Conservation (phyloP, 1,140 invertebrate species). For the Drosophila kepulauana region DNA sequence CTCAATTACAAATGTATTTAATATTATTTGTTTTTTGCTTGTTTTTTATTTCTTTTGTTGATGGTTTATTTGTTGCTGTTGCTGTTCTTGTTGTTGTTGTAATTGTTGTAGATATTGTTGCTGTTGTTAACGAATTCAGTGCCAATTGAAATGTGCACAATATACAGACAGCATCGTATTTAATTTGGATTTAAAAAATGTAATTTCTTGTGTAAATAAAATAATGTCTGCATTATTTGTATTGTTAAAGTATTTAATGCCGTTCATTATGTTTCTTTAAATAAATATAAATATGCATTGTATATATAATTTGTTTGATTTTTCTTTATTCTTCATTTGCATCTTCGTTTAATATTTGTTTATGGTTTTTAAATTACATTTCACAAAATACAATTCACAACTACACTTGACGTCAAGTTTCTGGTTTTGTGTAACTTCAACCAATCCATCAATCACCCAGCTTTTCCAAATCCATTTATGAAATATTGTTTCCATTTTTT, state of each 20-base stretch:
- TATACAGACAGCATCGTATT: conserved; percentile 56
- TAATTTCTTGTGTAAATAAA: conserved; percentile 72
- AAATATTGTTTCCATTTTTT: conserved; percentile 53
- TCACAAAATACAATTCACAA: conserved; percentile 85
- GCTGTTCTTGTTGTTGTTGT: conserved; percentile 23
- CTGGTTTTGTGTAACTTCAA: conserved; percentile 62
- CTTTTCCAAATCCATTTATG: conserved; percentile 65
- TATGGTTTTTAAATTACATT: conserved; percentile 78
- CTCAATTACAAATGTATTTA: conserved; percentile 83
- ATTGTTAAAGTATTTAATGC: conserved; percentile 70
- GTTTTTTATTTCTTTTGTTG: conserved; percentile 24
- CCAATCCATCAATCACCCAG: conserved; percentile 62
- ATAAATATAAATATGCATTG: conserved; percentile 73
- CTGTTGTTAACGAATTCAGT: conserved; percentile 59
- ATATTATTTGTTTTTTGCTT: conserved; percentile 67
- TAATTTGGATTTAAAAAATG: conserved; percentile 59
- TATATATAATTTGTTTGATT: conserved; percentile 71
- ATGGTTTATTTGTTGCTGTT: conserved; percentile 34
- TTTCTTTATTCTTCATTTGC: conserved; percentile 56
- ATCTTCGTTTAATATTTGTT: conserved; percentile 47
- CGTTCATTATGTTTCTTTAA: conserved; percentile 32
- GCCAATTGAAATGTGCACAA: conserved; percentile 58
- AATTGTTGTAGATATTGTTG: conserved; percentile 20
- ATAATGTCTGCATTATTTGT: conserved; percentile 70
- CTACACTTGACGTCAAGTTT: conserved; percentile 81